A percentile compares a stretch with the other conserved stretches of the same genome.
phyloP scores from a whole-genome alignment of 2,888 invertebrate species.

The Laothoe populi region DNA sequence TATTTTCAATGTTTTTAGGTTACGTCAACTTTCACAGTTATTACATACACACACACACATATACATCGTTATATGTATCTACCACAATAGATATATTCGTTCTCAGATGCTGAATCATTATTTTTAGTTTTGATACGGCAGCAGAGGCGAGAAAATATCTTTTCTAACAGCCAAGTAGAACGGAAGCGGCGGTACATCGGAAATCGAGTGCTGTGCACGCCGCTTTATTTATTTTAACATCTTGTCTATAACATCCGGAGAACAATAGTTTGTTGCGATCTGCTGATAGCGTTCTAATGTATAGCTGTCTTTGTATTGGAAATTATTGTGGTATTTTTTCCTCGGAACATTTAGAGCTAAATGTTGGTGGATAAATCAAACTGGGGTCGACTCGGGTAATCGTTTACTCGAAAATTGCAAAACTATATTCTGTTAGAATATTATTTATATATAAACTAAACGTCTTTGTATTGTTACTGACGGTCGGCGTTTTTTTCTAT shows the following conservation, averaged over 20 bases:
- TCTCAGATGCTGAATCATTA: conserved; percentile 49
- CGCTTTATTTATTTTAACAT: conserved; percentile 79
- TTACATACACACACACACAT: neutral
- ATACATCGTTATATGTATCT: neutral
- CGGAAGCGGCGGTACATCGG: conserved; percentile 70
- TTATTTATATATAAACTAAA: neutral
- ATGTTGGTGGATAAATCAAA: conserved; percentile 8
- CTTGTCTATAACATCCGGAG: conserved; percentile 73
- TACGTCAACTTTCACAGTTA: too few relatives aligned
- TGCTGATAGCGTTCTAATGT: conserved; percentile 57
- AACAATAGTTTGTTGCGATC: conserved; percentile 63
- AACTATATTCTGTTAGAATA: neutral
- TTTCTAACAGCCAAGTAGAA: conserved; percentile 57
- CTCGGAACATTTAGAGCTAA: conserved; percentile 17
- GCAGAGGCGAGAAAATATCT: conserved; percentile 61
- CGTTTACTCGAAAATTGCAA: neutral
- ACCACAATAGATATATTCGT: conserved; percentile 25
- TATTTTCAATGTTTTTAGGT: too few relatives aligned
- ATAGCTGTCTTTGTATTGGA: conserved; percentile 41
- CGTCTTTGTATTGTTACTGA: too few relatives aligned
- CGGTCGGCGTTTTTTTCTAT: too few relatives aligned
- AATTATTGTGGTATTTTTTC: conserved; percentile 45
- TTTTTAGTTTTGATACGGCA: conserved; percentile 59
- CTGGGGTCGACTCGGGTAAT: neutral
- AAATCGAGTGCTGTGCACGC: conserved; percentile 71